Percentiles rank a stretch among this genome's conserved stretches.
Evolutionary conservation across 2,113 vertebrate genomes (phyloP).

Genomic region (Falcunculus frontatus): DNA sequence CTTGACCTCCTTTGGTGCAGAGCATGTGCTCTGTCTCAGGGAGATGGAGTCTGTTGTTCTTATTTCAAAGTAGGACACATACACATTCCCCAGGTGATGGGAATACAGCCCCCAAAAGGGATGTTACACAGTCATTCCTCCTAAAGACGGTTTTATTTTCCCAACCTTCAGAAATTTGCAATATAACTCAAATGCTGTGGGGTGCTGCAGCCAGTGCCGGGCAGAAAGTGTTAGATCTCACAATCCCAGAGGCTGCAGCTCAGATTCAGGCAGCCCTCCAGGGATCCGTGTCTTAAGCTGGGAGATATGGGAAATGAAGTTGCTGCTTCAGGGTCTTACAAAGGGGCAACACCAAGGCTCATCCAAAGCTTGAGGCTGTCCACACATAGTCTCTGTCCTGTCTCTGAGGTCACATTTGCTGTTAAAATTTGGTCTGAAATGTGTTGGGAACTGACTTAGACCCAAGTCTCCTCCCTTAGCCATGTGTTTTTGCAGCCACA

Average conservation of each 20-base stretch:
- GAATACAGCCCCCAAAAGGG: background rate
- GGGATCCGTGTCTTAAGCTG: background rate
- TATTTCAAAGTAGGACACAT: background rate
- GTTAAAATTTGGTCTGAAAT: background rate
- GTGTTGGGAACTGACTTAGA: background rate
- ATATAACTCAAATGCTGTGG: background rate
- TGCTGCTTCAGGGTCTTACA: background rate
- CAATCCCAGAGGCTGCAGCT: background rate
- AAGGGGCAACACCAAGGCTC: background rate
- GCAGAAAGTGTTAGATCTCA: background rate
- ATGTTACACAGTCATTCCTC: background rate
- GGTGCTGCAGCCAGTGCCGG: background rate
- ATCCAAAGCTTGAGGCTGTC: background rate
- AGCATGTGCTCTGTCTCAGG: background rate
- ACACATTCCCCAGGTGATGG: background rate
- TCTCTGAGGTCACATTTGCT: background rate
- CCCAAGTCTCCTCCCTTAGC: background rate
- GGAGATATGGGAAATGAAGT: background rate
- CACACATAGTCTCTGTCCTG: background rate
- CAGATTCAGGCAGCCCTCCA: background rate
- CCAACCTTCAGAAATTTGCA: background rate
- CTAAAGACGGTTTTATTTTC: background rate
- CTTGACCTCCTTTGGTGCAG: background rate
- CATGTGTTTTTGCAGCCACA: background rate
- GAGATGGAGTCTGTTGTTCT: background rate